A percentile compares a stretch with the other conserved stretches of the same genome.
phyloP scores from a whole-genome alignment of 2,113 vertebrate genomes.

The Rhodinocichla rosea region DNA sequence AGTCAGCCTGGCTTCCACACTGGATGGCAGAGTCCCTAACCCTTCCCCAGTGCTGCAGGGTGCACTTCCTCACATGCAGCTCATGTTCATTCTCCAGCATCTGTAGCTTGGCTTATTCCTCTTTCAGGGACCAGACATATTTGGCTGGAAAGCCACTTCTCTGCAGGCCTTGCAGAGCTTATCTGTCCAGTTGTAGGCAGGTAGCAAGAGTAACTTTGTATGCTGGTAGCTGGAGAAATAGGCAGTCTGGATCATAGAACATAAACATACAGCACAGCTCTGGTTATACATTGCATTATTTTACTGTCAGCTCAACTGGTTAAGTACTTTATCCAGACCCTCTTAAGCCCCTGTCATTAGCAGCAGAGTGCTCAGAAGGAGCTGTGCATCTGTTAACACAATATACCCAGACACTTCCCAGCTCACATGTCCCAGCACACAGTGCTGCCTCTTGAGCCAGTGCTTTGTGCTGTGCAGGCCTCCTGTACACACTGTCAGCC shows the following conservation, averaged over 20 bases:
- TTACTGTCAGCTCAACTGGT: not conserved
- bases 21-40: not conserved
- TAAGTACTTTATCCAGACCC: not conserved
- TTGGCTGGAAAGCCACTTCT: not conserved
- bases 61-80: not conserved
- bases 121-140: not conserved
- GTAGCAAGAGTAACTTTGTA: not conserved
- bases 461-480: not conserved
- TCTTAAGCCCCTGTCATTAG: not conserved
- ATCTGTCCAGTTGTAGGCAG: not conserved
- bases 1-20: not conserved
- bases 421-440: not conserved
- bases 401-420: not conserved
- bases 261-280: not conserved
- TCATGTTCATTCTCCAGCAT: not conserved
- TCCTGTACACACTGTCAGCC: fast-evolving
- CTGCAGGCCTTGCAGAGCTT: not conserved
- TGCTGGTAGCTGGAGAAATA: not conserved
- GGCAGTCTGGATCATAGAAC: not conserved
- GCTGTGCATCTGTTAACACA: not conserved
- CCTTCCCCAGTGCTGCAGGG: not conserved
- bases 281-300: not conserved
- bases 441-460: not conserved
- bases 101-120: not conserved
- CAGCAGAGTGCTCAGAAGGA: not conserved